These are phyloP conservation scores for Allolobophora icterica DNA, from an alignment of 2,888 invertebrate genomes.

Conservation along the genomic window DNA sequence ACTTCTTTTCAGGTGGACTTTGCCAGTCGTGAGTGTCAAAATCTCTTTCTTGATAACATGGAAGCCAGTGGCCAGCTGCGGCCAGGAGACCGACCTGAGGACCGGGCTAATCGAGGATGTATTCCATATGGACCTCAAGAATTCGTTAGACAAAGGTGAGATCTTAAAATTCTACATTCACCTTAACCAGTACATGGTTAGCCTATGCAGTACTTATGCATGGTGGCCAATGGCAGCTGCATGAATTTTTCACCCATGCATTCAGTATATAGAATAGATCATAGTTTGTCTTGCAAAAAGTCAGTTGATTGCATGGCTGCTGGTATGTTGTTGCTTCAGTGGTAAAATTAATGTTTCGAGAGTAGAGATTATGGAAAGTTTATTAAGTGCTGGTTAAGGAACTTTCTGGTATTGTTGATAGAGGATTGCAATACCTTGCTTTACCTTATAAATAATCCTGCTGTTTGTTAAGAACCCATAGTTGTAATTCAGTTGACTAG, in stretches of 20 bases:
- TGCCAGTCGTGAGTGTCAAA: conserved; percentile 94
- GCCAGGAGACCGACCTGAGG: conserved; percentile 63
- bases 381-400: neutral
- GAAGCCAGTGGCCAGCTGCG: conserved; percentile 72
- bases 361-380: neutral
- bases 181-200: neutral
- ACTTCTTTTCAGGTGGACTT: conserved; percentile 81
- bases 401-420: too few relatives aligned
- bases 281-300: neutral
- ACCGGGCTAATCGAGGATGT: conserved; percentile 41
- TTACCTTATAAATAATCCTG: too few relatives aligned
- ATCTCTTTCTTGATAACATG: conserved; percentile 88
- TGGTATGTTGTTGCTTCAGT: neutral
- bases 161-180: neutral
- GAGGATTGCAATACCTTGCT: too few relatives aligned
- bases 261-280: neutral
- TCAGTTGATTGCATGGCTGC: neutral
- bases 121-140: conserved; percentile 29
- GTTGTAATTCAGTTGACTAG: too few relatives aligned
- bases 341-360: neutral
- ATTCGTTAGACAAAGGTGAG: conserved; percentile 39
- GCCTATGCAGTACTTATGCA: neutral
- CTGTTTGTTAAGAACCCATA: too few relatives aligned
- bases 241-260: neutral
- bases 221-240: neutral